phyloP scores from a whole-genome alignment of 2,797 vertebrate genomes.

The Sarcoramphus papa region DNA sequence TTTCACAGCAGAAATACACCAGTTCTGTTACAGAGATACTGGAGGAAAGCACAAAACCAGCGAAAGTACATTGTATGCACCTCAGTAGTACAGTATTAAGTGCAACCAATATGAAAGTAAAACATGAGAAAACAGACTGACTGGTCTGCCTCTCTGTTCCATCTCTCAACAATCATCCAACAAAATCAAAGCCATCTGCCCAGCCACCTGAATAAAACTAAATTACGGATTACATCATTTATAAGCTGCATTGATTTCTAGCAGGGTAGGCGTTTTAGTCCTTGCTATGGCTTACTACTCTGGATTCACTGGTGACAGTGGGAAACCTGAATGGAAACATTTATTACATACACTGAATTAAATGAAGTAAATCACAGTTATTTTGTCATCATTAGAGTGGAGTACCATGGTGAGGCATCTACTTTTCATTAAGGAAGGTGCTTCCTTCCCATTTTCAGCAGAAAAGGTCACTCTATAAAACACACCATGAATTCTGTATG shows the following conservation, averaged over 20 bases:
- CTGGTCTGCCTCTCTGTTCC: neutral
- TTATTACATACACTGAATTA: neutral
- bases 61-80: neutral
- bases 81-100: neutral
- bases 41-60: slow-evolving; percentile 26
- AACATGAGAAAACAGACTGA: neutral
- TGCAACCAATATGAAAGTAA: neutral
- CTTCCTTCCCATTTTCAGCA: neutral
- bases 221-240: neutral
- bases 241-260: neutral
- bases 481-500: neutral
- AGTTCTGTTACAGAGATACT: neutral
- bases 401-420: neutral
- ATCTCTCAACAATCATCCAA: neutral
- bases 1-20: slow-evolving; percentile 27
- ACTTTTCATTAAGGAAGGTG: neutral
- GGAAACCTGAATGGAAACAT: neutral
- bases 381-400: neutral
- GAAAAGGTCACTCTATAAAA: neutral
- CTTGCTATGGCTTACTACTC: slow-evolving; percentile 40
- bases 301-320: neutral
- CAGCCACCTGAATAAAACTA: neutral
- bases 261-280: neutral
- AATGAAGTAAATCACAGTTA: slow-evolving; percentile 17
- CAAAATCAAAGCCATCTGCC: neutral